Evolutionary conservation across 2,888 invertebrate genomes (phyloP), one percentile per base, ranked within the genome.

Genomic region (Amblyteles armatorius): DNA sequence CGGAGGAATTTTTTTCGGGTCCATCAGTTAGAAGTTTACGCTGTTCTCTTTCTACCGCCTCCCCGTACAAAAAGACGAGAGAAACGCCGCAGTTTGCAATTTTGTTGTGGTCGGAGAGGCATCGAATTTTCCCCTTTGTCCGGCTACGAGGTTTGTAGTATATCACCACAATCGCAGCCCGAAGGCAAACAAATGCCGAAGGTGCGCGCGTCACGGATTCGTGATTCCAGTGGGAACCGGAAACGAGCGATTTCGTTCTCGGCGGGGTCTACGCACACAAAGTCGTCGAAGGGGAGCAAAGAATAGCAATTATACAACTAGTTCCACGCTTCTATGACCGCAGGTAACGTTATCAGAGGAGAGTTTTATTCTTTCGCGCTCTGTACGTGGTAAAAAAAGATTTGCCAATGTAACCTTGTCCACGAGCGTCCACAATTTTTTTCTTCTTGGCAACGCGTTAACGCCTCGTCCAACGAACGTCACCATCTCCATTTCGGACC

Each of bases 221-320:
- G 88, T 87, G 87, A 88, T 84, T 87, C 63, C 88, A 89, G 90
- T 90, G 91, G 89, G 91, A 91, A 91, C 90, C 90, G 91, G 92
- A 92, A 91, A 90, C 87, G 86, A 80, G 84, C 87, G 90, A 91
- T 92, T 91, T 88, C 88, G 83, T 91, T 91, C 91, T 89, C 88
- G 50, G 71, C 57, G 73, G 7, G 63, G 16, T 13, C 9, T 76
- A 76, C 76, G 65, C 76, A 65, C 65, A 65, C 50, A 19, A 19
- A 33, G 65, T 65, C 33, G 63, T 63, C 9, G 22, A 50, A 65
- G 63, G 74, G 65, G 74, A 76, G 50, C 7, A 63, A 44, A 50
- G 82, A 69, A 60, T 68, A 74, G 60, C 67, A 60, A 74, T 74
- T 44, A 44, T 60, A 80, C 79, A 65, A 80, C 72, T 76, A 77